phyloP scores from a whole-genome alignment of 2,888 invertebrate species.

The Zeuzera pyrina region DNA sequence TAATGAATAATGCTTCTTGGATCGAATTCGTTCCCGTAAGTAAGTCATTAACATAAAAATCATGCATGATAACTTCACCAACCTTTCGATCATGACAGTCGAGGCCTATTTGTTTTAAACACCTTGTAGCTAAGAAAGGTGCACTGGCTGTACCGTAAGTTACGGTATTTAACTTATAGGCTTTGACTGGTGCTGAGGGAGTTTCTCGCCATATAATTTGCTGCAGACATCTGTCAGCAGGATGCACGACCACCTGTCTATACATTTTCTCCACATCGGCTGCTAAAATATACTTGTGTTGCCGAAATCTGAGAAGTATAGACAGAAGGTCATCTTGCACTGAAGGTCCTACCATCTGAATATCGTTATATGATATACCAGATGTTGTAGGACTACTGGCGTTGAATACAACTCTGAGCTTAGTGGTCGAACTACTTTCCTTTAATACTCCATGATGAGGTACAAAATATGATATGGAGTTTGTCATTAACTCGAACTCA shows the following conservation, averaged over 20 bases:
- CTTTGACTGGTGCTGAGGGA: too few species aligned
- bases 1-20: neutral
- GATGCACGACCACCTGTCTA: too few species aligned
- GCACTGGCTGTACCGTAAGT: too few species aligned
- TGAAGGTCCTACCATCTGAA: neutral
- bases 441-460: too few species aligned
- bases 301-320: neutral
- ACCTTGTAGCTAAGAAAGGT: too few species aligned
- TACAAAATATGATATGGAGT: too few species aligned
- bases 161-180: too few species aligned
- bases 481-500: too few species aligned
- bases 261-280: too few species aligned
- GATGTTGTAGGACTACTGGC: slow-evolving; percentile 1
- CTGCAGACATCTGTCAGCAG: too few species aligned
- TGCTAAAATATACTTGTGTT: slow-evolving; percentile 1
- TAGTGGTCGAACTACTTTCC: neutral
- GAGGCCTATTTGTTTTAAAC: slow-evolving; percentile 16
- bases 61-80: slow-evolving; percentile 13
- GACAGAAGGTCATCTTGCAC: slow-evolving; percentile 1
- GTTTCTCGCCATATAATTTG: too few species aligned
- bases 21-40: slow-evolving; percentile 5
- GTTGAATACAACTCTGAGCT: neutral
- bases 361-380: neutral
- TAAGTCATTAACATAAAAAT: slow-evolving; percentile 21
- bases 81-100: slow-evolving; percentile 13